Base-by-base conservation (phyloP, 23 tunicate species). In the Halocynthia aurantium region DNA sequence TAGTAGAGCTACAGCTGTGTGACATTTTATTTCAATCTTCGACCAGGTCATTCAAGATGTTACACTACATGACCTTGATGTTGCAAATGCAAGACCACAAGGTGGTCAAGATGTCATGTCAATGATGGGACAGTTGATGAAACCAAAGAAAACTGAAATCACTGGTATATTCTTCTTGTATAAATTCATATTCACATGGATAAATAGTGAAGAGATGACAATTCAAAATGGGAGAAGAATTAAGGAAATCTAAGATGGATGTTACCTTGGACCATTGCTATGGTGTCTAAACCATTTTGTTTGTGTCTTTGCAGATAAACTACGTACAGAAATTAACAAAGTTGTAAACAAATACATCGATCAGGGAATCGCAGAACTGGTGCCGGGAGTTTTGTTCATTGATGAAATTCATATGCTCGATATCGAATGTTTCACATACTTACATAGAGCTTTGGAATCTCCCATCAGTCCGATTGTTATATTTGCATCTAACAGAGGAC, bases 311-410 rank as follows among this genome's bases (percentile, higher is more conserved):
- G 40, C 82, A 85, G 99, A 96, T 61, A 96, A 96, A 63, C 88
- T 96, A 0, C 86, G 99, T 19, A 55, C 82, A 19, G 99, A 96
- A 73, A 96, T 96, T 55, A 96, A 96, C 86, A 96, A 96, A 67
- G 99, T 96, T 11, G 99, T 96, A 69, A 96, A 96, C 87, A 90
- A 90, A 70, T 96, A 96, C 78, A 96, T 96, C 66, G 99, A 96
- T 72, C 99, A 96, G 56, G 99, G 99, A 22, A 85, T 91, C 6
- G 99, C 99, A 10, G 99, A 96, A 76, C 71, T 96, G 13, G 99
- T 96, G 40, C 99, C 99, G n/a, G 99, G 99, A 6, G 99, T 96
- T 12, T 79, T 96, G 61, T 96, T 96, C 83, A 90, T 96, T 31
- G 99, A 96, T 67, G 99, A 96, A 75, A 76, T 96, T 31, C 99